Base-by-base conservation (phyloP, 2,113 vertebrate genomes). In the Enhydra lutris region DNA sequence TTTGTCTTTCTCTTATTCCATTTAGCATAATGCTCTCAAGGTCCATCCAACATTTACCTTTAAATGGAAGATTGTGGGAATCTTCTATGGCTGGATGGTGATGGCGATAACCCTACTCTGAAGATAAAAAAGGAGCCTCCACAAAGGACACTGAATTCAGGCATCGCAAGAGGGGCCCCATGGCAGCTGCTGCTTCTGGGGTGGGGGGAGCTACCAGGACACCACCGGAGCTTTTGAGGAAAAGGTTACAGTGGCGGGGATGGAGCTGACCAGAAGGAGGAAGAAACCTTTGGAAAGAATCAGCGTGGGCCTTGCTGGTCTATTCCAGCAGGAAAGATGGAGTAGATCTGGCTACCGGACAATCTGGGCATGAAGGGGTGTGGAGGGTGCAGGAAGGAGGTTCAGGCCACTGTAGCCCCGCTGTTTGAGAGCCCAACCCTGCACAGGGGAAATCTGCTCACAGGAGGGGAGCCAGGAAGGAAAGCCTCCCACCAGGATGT, bases 1-100 rank as follows among this genome's bases (percentile, higher is more conserved):
- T 90, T 29, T 45, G 29, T 84, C 79, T 65, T 76, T 76, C n/a
- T 63, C 93, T 65, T 45, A 78, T 74, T 78, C 55, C 87, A 67
- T 23, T 95, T 65, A 55, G 69, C 87, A 65, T 29, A n/a, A 45
- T 2, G 79, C n/a, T 31, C 86, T 76, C 12, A 8, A 17, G 39
- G 50, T 71, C 93, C 50, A 36, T 36, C 73, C 47, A 69, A 61
- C 83, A 52, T 4, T 67, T 14, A 4, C 7, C 9, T 36, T 82
- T 55, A 50, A 63, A n/a, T 7, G 73, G 83, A 82, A 95, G 80
- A 12, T 31, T 42, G 34, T 13, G 57, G 34, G 94, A 39, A 34
- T 8, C 11, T 34, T 9, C 50, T 6, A 23, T 4, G 18, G 85
- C 63, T 39, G 12, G 50, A 34, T 4, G 18, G 83, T 8, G 14